A percentile compares a stretch with the other conserved stretches of the same genome.
phyloP scores from a whole-genome alignment of 2,113 vertebrate species.

The Myanophis thanlyinensis region DNA sequence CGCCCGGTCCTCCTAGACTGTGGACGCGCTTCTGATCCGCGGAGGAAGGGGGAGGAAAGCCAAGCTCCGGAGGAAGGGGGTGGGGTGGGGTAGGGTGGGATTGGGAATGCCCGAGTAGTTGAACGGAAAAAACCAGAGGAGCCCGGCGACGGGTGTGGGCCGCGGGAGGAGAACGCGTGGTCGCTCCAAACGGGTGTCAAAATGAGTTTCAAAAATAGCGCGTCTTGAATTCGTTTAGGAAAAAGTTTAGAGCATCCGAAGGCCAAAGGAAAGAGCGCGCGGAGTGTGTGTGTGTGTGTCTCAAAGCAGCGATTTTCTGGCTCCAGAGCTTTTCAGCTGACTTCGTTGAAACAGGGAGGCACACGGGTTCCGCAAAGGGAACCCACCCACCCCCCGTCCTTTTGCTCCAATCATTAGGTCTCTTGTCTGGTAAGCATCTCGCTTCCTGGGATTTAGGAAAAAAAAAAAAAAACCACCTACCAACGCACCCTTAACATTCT shows the following conservation, averaged over 20 bases:
- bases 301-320: not conserved
- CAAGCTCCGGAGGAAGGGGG: conserved; percentile 49
- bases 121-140: not conserved
- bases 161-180: not conserved
- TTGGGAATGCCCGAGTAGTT: conserved; percentile 10
- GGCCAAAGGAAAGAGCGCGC: not conserved
- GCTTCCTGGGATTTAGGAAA: no score
- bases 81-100: conserved; percentile 8
- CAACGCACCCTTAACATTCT: not conserved
- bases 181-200: not conserved
- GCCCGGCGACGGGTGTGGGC: conserved; percentile 10
- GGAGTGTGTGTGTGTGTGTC: not conserved
- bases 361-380: not conserved
- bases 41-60: not conserved
- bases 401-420: not conserved
- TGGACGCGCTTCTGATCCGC: conserved; percentile 45
- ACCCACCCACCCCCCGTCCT: not conserved
- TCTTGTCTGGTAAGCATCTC: not conserved
- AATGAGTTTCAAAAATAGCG: not conserved
- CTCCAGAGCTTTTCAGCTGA: not conserved
- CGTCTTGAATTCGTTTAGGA: not conserved
- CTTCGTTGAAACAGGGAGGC: not conserved
- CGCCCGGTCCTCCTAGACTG: conserved; percentile 40
- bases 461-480: no score
- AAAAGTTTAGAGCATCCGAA: not conserved